Percentiles rank a stretch among this genome's conserved stretches.
Conservation (phyloP, 1,140 invertebrate species). For the Bombus ignitus region DNA sequence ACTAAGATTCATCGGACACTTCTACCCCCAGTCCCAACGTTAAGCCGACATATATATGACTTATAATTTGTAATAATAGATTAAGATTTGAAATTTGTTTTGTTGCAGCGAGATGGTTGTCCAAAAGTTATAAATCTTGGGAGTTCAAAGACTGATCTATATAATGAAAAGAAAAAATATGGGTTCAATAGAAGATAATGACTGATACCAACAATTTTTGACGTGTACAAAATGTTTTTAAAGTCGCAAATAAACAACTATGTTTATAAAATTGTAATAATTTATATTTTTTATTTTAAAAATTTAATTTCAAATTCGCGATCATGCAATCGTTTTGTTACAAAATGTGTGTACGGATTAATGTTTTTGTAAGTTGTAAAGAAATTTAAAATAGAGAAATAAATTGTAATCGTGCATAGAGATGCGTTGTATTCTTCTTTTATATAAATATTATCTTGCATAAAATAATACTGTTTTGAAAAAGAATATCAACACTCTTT, state of each 20-base stretch:
- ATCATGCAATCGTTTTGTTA: not conserved
- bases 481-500: no score
- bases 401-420: not conserved
- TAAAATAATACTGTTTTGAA: not conserved
- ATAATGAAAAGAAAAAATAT: slow-evolving; percentile 99
- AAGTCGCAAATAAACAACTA: slow-evolving; percentile 6
- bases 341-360: no score
- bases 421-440: not conserved
- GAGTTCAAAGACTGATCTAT: slow-evolving; percentile 99
- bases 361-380: not conserved
- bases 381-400: not conserved
- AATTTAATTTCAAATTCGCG: not conserved
- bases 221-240: slow-evolving; percentile 1
- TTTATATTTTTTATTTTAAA: not conserved
- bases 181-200: slow-evolving; percentile 96
- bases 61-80: not conserved
- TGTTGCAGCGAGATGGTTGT: slow-evolving; percentile 96
- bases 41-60: not conserved
- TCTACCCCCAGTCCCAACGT: no score
- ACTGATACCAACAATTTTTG: no score
- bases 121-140: slow-evolving; percentile 99
- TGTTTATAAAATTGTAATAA: not conserved
- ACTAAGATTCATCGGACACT: no score
- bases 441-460: not conserved
- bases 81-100: not conserved